Base-by-base conservation (phyloP, 2,113 vertebrate species). In the Notothenia rossii region DNA sequence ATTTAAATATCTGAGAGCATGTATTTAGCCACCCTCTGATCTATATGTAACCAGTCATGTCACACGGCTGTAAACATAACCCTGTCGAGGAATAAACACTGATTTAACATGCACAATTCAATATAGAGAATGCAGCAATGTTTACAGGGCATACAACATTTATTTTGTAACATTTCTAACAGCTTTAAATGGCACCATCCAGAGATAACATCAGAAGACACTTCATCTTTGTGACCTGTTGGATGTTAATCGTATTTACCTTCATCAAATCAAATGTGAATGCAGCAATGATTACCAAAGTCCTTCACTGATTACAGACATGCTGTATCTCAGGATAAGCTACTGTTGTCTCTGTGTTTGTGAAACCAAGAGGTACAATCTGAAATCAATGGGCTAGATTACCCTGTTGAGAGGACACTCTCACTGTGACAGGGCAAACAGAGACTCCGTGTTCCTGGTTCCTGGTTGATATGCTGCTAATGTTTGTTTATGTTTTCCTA, bases 371-470 rank as follows among this genome's bases (percentile, higher is more conserved):
- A 40, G 1, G 33, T 18, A 11, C 33, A 61, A 10, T 18, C 5
- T 5, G 40, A 61, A 17, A 3, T 36, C 13, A 33, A 2, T 61
- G 11, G 15, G 5, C 11, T 5, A 18, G 40, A 40, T 61, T 4
- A 40, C 33, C 9, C 33, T 11, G 59, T 11, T 5, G 9, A 61
- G 10, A 11, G 29, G 33, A 58, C n/a, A 4, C 12, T 20, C 3
- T 4, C 29, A 29, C 29, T 73, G 49, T 51, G 68, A 3, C 61
- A 29, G 46, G 20, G 74, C 60, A 67, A 72, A 75, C 60, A 54
- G 63, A 61, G 36, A 68, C 61, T 60, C 14, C 12, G 33, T 62
- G 75, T 75, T 5, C 79, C 48, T 0, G 17, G 71, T 53, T 51
- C 65, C 13, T 56, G 3, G 1, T 13, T 36, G 71, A 66, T 66